Evolutionary conservation across 1,140 invertebrate species (phyloP), one percentile per base, ranked within the genome.

Genomic region (Atta texana): DNA sequence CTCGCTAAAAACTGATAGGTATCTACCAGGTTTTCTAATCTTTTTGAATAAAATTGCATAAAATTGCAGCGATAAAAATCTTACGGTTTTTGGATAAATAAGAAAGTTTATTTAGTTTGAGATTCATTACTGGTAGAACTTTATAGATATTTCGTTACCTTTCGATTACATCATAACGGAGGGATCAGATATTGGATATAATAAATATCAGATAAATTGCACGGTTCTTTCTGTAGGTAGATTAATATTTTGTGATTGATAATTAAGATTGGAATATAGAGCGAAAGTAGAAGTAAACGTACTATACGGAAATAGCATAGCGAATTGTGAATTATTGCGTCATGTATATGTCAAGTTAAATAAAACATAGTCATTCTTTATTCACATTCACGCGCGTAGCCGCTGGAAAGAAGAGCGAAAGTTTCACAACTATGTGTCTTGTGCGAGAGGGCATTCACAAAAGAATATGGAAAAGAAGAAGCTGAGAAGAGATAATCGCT

Each of bases 321-420:
- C n/a, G 49, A 68, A 63, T 57, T 24, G 31, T 61, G 57, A 77
- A 77, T 77, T 44, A 61, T 63, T 77, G 21, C 57, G 28, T 18
- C 77, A 44, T 21, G n/a, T 51, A 57, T 10, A 4, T 34, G 69
- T 53, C 71, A 8, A 61, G 51, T 28, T 84, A 61, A 82, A 75
- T 84, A 61, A 82, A 75, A 51, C 28, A 12, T 24, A 49, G 18
- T 34, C 28, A 49, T 74, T 84, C 24, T 61, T 84, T 74, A 84
- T 74, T 84, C 55, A 55, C 55, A 51, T 74, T 84, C 44, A 71
- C n/a, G 39, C 39, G 34, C 34, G 34, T 39, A 59, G 16, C 21
- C 39, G 53, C 53, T 63, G 18, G 39, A 69, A 74, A 82, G 68
- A 59, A 31, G 28, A 31, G 28, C 28, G 28, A 72, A 53, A 63